phyloP scores from a whole-genome alignment of 2,888 invertebrate species.

The Oscheius myriophilus region DNA sequence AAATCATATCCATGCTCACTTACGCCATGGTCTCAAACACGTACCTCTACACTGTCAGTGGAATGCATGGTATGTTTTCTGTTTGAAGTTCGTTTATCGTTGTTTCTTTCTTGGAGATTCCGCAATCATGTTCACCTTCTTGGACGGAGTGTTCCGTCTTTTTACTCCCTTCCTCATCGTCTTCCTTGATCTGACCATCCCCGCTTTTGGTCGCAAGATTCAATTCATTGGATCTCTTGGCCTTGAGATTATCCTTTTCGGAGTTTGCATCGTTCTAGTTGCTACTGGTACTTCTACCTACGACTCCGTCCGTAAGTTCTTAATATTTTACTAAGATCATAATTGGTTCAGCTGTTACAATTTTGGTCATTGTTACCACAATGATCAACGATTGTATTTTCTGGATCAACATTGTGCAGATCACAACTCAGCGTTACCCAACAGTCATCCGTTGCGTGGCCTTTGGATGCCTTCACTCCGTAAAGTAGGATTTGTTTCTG shows the following conservation, averaged over 20 bases:
- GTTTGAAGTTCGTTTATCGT: not conserved
- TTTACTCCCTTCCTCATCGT: conserved; percentile 61
- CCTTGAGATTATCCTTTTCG: conserved; percentile 48
- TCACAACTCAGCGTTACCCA: conserved; percentile 65
- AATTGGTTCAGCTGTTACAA: conserved; percentile 36
- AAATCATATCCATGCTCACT: conserved; percentile 65
- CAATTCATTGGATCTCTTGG: conserved; percentile 59
- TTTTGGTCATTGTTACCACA: conserved; percentile 53
- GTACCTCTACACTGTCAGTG: conserved; percentile 56
- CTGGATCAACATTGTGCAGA: conserved; percentile 67
- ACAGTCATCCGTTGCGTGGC: conserved; percentile 67
- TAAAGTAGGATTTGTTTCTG: conserved; percentile 42
- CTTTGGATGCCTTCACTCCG: conserved; percentile 63
- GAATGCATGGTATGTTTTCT: conserved; percentile 45
- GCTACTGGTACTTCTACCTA: conserved; percentile 41
- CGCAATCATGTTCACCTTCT: conserved; percentile 60
- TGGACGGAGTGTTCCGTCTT: conserved; percentile 64
- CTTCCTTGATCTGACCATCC: conserved; percentile 58
- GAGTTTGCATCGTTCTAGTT: conserved; percentile 52
- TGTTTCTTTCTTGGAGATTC: no score
- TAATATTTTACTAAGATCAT: conserved; percentile 1
- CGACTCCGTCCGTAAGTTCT: conserved; percentile 19
- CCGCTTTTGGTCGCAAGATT: conserved; percentile 57
- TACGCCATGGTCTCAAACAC: conserved; percentile 63
- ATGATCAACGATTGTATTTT: conserved; percentile 67